Base-by-base conservation (phyloP, 2,888 invertebrate species). In the Sphaerophoria taeniata region DNA sequence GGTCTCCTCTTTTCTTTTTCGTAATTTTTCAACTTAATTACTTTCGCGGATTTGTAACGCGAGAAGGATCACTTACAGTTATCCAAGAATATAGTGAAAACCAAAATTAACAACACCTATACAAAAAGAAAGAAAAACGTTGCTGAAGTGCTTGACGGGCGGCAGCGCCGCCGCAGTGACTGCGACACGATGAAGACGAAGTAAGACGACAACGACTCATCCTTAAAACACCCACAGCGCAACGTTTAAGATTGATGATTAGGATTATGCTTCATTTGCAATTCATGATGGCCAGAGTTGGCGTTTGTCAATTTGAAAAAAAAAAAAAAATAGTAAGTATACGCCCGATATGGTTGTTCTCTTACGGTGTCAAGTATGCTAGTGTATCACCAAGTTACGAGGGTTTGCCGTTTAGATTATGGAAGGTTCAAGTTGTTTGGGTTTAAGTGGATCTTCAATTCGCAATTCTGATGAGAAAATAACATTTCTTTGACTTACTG, bases 1-100 rank as follows among this genome's bases (percentile, higher is more conserved):
- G 85, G 81, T 85, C 81, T 85, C 73, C 81, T 85, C 85, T 63
- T 85, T 83, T 72, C 53, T 33, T 70, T 67, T 65, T 61, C 69
- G 81, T 85, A 72, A 81, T 85, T 85, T 81, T 81, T 85, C 85
- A 85, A 85, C 76, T 85, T 85, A 85, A 85, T 85, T 85, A 77
- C 85, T 72, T 73, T 85, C 73, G 85, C 77, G 85, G 60, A 85
- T 85, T 85, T 81, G 85, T 81, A 85, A 85, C 81, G 85, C 85
- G 81, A 85, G 85, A 85, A 85, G 85, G 85, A 85, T 85, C 85
- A 81, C 85, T 85, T 85, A 85, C 85, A 58, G 56, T 75, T 69
- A 43, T 72, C n/a, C n/a, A n/a, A n/a, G n/a, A n/a, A n/a, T n/a
- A 56, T 24, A 39, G 51, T 65, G 16, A 60, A 58, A 60, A 39